Conservation (phyloP, 2,888 invertebrate species). For the Pachymerium ferrugineum region DNA sequence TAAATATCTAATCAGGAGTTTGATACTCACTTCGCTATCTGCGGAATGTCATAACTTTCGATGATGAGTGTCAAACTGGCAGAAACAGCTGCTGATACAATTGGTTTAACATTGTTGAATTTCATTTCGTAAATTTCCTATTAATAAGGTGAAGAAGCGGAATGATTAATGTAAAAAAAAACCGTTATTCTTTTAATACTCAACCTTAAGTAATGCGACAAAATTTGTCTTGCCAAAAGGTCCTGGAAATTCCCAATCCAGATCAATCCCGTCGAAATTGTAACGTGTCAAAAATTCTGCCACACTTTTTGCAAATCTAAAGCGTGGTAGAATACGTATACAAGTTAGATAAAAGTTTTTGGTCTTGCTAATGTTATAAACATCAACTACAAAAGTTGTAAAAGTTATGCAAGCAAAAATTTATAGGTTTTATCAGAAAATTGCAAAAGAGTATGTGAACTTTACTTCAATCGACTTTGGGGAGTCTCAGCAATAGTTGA, state of each 20-base stretch:
- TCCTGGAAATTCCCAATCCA: conserved; percentile 29
- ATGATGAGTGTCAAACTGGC: not conserved
- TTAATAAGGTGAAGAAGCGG: no score
- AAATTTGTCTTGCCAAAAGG: not conserved
- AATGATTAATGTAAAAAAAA: no score
- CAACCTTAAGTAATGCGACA: not conserved
- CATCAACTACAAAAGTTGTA: not conserved
- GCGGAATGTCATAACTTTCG: conserved; percentile 14
- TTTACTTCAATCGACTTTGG: no score
- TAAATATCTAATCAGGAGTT: not conserved
- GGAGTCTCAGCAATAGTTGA: no score
- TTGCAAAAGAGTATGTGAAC: no score
- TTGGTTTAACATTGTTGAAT: not conserved
- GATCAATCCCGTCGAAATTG: not conserved
- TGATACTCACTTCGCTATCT: not conserved
- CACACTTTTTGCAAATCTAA: not conserved
- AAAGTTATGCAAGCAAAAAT: no score
- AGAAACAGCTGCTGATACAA: conserved; percentile 10
- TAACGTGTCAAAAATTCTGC: not conserved
- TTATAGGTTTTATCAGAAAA: no score
- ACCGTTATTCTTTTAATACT: not conserved
- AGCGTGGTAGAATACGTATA: not conserved
- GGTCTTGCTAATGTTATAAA: not conserved
- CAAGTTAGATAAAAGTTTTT: not conserved
- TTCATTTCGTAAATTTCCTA: not conserved